These are phyloP conservation scores for Labia minor DNA, from an alignment of 2,888 invertebrate species.

Conservation along the genomic window DNA sequence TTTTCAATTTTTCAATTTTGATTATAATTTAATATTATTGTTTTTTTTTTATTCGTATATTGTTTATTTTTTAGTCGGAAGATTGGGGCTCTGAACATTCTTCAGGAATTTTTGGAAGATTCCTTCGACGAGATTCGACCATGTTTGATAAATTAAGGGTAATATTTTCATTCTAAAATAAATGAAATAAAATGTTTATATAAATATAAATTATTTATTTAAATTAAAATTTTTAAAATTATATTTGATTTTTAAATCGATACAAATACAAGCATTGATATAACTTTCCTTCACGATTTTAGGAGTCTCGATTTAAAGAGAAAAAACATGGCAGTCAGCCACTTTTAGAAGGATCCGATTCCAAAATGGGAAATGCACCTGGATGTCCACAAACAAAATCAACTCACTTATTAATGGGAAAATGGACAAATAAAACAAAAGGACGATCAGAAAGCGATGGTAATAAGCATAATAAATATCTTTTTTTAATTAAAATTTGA, in stretches of 20 bases:
- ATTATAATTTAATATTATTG: conserved; percentile 1
- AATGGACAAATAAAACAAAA: conserved; percentile 52
- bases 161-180: neutral
- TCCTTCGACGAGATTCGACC: conserved; percentile 50
- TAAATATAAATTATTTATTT: neutral
- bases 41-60: too few species aligned
- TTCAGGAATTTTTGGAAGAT: conserved; percentile 53
- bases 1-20: conserved; percentile 18
- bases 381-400: conserved; percentile 30
- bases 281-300: too few species aligned
- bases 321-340: conserved; percentile 21
- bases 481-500: too few species aligned
- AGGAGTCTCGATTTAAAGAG: conserved; percentile 25
- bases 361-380: conserved; percentile 14
- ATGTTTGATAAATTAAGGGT: conserved; percentile 30
- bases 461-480: too few species aligned
- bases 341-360: conserved; percentile 17
- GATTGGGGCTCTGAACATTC: conserved; percentile 64
- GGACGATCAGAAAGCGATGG: conserved; percentile 57
- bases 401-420: conserved; percentile 58
- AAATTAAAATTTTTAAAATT: neutral
- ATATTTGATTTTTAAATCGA: conserved; percentile 26
- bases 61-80: conserved; percentile 51
- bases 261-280: too few species aligned
- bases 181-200: neutral